Evolutionary conservation across 2,888 invertebrate species (phyloP).

Genomic region (Aromia moschata): DNA sequence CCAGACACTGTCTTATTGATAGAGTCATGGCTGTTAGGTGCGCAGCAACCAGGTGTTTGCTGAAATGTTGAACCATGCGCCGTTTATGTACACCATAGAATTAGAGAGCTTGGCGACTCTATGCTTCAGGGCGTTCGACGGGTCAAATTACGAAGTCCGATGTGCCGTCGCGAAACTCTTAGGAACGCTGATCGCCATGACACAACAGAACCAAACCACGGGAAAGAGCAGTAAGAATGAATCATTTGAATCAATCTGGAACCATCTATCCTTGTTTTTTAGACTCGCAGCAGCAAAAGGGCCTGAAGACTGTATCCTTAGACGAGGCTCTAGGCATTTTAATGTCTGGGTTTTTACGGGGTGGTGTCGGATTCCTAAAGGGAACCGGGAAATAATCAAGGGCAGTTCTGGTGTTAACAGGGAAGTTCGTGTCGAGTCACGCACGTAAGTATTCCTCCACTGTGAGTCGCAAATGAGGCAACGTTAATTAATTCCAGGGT

Average conservation of each 20-base stretch:
- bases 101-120: constrained; percentile 91
- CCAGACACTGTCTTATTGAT: constrained; percentile 88
- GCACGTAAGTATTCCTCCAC: constrained; percentile 73
- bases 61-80: constrained; percentile 88
- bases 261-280: constrained; percentile 20
- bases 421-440: constrained; percentile 96
- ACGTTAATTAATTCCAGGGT: constrained; percentile 69
- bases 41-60: constrained; percentile 90
- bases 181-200: constrained; percentile 86
- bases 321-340: constrained; percentile 92
- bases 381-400: constrained; percentile 96
- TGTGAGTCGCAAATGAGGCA: not conserved
- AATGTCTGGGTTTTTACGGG: constrained; percentile 93
- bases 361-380: constrained; percentile 93
- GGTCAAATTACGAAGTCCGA: constrained; percentile 90
- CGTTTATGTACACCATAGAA: constrained; percentile 86
- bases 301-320: constrained; percentile 76
- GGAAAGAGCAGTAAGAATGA: constrained; percentile 60
- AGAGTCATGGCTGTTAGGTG: constrained; percentile 92
- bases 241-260: too few relatives aligned
- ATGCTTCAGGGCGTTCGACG: constrained; percentile 91
- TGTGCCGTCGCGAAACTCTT: constrained; percentile 92
- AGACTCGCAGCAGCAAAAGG: constrained; percentile 51
- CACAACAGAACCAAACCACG: constrained; percentile 73
- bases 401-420: constrained; percentile 92